These are phyloP conservation scores for Allobates femoralis DNA, from an alignment of 2,797 vertebrate genomes.

Conservation along the genomic window DNA sequence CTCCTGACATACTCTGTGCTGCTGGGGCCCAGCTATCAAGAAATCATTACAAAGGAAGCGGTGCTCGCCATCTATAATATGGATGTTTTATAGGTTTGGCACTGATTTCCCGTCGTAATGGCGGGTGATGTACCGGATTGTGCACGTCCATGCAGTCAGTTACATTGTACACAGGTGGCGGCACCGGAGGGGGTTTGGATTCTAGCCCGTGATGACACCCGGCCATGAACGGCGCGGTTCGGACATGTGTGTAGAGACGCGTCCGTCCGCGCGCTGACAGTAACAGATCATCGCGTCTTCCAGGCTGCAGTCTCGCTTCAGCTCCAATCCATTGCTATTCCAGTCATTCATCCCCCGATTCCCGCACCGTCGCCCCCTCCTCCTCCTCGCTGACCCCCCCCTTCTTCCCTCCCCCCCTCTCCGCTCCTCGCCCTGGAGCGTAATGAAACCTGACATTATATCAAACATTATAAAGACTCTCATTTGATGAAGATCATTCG, in stretches of 20 bases:
- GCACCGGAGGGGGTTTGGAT: too few relatives aligned
- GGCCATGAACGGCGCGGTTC: not conserved
- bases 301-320: not conserved
- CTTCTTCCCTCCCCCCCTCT: not conserved
- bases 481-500: conserved; percentile 94
- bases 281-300: not conserved
- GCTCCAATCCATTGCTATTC: conserved; percentile 16
- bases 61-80: too few relatives aligned
- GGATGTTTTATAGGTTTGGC: too few relatives aligned
- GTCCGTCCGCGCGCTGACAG: not conserved
- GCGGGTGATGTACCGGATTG: too few relatives aligned
- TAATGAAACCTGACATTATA: conserved; percentile 97
- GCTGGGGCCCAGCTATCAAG: too few relatives aligned
- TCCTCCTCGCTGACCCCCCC: not conserved
- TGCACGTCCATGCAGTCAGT: too few relatives aligned
- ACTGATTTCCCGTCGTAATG: too few relatives aligned
- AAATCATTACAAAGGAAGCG: too few relatives aligned
- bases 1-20: too few relatives aligned
- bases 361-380: conserved; percentile 4
- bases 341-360: conserved; percentile 1
- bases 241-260: not conserved
- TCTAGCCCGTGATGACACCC: not conserved
- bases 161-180: too few relatives aligned
- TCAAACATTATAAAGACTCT: conserved; percentile 97
- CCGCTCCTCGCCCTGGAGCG: conserved; percentile 64